Conservation (phyloP, 2,113 vertebrate species). For the Hippopotamus amphibius region DNA sequence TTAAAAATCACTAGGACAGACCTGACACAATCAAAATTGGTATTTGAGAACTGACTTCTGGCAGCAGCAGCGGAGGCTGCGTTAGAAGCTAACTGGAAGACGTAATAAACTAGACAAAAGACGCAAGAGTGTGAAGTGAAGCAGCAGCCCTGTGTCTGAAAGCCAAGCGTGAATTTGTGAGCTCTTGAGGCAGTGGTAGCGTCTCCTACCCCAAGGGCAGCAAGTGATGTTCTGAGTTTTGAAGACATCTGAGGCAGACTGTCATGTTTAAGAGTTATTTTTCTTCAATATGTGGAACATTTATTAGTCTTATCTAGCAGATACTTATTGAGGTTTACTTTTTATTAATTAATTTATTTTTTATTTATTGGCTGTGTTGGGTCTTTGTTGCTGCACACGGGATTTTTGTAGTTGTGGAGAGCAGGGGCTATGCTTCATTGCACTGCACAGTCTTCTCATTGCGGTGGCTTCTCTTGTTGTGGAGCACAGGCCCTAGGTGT, state of each 20-base stretch:
- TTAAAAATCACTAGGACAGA: not conserved
- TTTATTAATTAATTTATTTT: too few relatives aligned
- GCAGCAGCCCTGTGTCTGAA: not conserved
- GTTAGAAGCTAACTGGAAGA: not conserved
- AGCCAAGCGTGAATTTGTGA: not conserved
- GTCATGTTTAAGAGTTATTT: not conserved
- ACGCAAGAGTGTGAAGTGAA: not conserved
- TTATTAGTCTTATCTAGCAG: not conserved
- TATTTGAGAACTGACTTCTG: not conserved
- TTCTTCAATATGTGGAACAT: not conserved
- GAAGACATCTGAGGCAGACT: not conserved
- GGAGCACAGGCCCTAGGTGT: too few relatives aligned
- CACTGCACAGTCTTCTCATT: too few relatives aligned
- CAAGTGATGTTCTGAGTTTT: not conserved
- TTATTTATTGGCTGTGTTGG: too few relatives aligned
- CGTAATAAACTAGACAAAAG: not conserved
- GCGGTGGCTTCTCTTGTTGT: too few relatives aligned
- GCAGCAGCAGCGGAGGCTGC: not conserved
- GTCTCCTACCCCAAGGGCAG: not conserved
- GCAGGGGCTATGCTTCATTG: too few relatives aligned
- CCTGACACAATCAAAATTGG: not conserved
- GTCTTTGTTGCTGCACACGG: too few relatives aligned
- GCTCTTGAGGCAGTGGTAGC: fast-evolving
- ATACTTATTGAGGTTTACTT: not conserved
- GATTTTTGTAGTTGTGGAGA: too few relatives aligned